Percentiles rank a stretch among this genome's conserved stretches.
Evolutionary conservation across 1,140 invertebrate genomes (phyloP).

Genomic region (Harpegnathos saltator): DNA sequence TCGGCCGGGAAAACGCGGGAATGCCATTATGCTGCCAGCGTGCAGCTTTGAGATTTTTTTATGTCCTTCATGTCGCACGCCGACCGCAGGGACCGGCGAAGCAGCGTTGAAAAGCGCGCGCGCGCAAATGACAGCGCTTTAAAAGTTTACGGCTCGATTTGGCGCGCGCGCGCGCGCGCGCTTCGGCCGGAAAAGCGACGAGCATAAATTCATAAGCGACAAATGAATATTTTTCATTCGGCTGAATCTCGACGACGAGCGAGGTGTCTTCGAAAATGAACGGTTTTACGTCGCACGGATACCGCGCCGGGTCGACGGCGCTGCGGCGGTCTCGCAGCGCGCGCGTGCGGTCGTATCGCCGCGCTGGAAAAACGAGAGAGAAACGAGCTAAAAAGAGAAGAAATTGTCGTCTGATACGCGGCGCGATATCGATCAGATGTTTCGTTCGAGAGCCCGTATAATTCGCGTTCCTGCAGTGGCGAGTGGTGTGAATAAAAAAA

Average conservation of each 20-base stretch:
- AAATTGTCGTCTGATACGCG: constrained; percentile 48
- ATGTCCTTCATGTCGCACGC: too few relatives aligned
- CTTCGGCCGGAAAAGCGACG: constrained; percentile 2
- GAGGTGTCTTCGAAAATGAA: constrained; percentile 45
- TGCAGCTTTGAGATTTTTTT: too few relatives aligned
- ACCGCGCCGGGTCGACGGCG: constrained; percentile 26
- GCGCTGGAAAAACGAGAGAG: not conserved
- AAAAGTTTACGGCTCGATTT: not conserved
- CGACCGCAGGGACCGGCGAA: too few relatives aligned
- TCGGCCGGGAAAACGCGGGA: too few relatives aligned
- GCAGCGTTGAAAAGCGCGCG: too few relatives aligned
- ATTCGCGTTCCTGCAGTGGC: constrained; percentile 49
- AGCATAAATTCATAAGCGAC: constrained; percentile 42
- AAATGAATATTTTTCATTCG: constrained; percentile 32
- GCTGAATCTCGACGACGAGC: not conserved
- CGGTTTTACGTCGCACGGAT: constrained; percentile 37
- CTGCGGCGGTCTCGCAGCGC: not conserved
- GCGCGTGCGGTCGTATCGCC: too few relatives aligned
- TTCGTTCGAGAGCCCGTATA: constrained; percentile 56
- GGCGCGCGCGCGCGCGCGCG: not conserved
- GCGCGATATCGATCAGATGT: constrained; percentile 52
- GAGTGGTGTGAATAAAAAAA: constrained; percentile 3
- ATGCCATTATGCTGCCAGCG: too few relatives aligned
- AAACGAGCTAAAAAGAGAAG: too few relatives aligned
- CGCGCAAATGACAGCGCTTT: too few relatives aligned